Evolutionary conservation across 2,113 vertebrate species (phyloP), one percentile per base, ranked within the genome.

Genomic region (Prunella fulvescens): DNA sequence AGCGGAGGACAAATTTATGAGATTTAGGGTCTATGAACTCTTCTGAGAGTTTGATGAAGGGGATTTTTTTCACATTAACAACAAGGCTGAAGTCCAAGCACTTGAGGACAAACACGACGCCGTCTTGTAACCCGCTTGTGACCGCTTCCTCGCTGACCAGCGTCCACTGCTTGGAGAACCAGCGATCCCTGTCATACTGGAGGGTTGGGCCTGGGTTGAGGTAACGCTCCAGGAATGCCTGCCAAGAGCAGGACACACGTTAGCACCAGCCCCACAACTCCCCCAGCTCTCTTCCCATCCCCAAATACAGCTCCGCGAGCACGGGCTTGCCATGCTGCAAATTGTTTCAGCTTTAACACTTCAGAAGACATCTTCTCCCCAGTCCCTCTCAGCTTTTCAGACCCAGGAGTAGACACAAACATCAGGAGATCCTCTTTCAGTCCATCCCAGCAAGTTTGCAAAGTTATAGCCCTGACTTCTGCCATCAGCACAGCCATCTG

Each of bases 171-270:
- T 97, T 98, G 42, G 98, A 97, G 31, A 98, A 97, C 98, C 98
- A 98, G 77, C 97, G 98, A 54, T 98, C 97, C 89, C 87, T 97
- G 94, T 97, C 97, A 2, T 98, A 98, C 69, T 98, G 98, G 69
- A 98, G 94, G 53, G 98, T 98, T 81, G 98, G 98, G 69, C 98
- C 98, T 0, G 98, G 97, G 22, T 61, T 96, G 95, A 98, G 97
- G 97, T 98, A 98, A 76, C 98, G 97, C 81, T 98, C 98, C 44
- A 98, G 97, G 85, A 98, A 98, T 69, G 98, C 98, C 98, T 98
- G 95, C 42, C 64, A 19, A 81, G 40, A 94, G 74, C 69, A 25
- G 51, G 77, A 95, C 81, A 67, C 3, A 2, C 7, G 1, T 78
- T 39, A 35, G 37, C 7, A 17, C 40, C 9, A 2, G 54, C 33